Conservation (phyloP, 2,888 invertebrate genomes). For the Morpho deidamia region DNA sequence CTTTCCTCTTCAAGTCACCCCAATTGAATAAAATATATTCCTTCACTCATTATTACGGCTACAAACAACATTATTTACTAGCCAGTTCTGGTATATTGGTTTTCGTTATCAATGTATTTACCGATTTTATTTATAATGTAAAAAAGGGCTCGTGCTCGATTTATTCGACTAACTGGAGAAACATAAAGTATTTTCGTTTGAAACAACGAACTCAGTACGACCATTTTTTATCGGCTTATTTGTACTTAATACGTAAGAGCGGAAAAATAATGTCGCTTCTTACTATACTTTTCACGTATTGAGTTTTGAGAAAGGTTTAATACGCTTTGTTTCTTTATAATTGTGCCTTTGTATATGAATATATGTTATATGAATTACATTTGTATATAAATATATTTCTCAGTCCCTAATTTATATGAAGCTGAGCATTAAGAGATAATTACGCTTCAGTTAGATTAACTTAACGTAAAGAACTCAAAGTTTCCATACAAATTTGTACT, state of each 20-base stretch:
- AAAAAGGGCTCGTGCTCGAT: conserved; percentile 36
- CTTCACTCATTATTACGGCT: too few relatives aligned
- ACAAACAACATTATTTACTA: not conserved
- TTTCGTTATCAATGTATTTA: conserved; percentile 20
- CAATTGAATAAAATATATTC: too few relatives aligned
- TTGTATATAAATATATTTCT: not conserved
- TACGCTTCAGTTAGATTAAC: too few relatives aligned
- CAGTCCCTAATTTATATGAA: not conserved
- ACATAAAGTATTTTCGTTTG: conserved; percentile 42
- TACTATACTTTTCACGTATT: conserved; percentile 24
- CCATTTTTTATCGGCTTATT: conserved; percentile 52
- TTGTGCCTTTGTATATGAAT: not conserved
- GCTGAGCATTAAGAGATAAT: not conserved
- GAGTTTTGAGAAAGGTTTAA: conserved; percentile 10
- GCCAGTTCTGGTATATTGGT: conserved; percentile 15
- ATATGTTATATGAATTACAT: too few relatives aligned
- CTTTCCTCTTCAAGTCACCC: too few relatives aligned
- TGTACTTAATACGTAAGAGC: conserved; percentile 44
- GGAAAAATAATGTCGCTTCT: conserved; percentile 35
- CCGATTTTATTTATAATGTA: conserved; percentile 45
- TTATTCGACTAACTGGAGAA: conserved; percentile 40
- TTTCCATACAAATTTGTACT: too few relatives aligned
- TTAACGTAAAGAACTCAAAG: too few relatives aligned
- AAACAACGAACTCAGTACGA: conserved; percentile 38
- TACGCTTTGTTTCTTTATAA: conserved; percentile 5